Evolutionary conservation across 2,797 vertebrate species (phyloP), one percentile per base, ranked within the genome.

Genomic region (Rhinophrynus dorsalis): DNA sequence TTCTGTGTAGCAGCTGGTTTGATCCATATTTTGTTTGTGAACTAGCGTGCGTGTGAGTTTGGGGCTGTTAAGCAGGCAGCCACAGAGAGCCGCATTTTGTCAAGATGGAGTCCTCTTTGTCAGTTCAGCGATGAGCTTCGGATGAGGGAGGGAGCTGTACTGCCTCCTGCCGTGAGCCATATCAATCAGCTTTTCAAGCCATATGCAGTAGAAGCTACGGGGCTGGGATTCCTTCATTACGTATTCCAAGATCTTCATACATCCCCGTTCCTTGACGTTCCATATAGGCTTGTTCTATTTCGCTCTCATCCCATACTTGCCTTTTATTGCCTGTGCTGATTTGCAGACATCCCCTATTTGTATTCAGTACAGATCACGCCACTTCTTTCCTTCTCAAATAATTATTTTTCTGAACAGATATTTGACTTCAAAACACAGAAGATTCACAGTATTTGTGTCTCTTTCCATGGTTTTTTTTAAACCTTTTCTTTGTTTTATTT

Each of bases 41-140:
- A n/a, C n/a, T n/a, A n/a, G n/a, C n/a, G n/a, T n/a, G n/a, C n/a
- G n/a, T n/a, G n/a, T n/a, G n/a, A n/a, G n/a, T n/a, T n/a, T n/a
- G 3, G 20, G 40, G 15, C 9, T 44, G 40, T 44, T 20, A 10
- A 20, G 40, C 10, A 44, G n/a, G n/a, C 5, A 51, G 32, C 32
- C 50, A 12, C 18, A 5, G 24, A 33, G 55, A 51, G 10, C 37
- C 23, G 52, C n/a, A 18, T 57, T 11, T 48, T 10, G 35, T 15
- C 38, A 67, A 48, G 52, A 67, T 57, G 64, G 51, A 56, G 63
- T 33, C 51, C 23, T 51, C 47, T 51, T 26, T 67, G 52, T 67
- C 21, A 58, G 38, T n/a, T 33, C 24, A 21, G 29, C 8, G 40
- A 32, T 23, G 29, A 57, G 52, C 47, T 57, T 32, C 20, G 27